Percentiles rank a stretch among this genome's conserved stretches.
Evolutionary conservation across 2,113 vertebrate genomes (phyloP).

Genomic region (Platysternon megacephalum): DNA sequence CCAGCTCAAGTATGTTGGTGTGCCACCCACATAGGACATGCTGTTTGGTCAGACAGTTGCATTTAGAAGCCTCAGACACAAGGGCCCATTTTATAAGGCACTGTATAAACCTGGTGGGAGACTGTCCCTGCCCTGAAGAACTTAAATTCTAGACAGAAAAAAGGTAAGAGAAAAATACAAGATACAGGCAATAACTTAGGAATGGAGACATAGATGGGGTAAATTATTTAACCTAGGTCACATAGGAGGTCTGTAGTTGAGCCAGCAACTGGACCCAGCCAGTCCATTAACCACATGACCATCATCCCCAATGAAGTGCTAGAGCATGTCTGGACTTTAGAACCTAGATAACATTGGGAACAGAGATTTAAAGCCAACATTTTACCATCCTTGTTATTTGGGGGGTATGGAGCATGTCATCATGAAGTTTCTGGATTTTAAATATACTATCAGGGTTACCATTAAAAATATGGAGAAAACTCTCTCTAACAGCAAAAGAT

Average conservation of each 20-base stretch:
- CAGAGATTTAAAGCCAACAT: neutral
- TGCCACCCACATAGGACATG: neutral
- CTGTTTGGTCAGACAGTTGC: neutral
- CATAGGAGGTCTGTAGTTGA: neutral
- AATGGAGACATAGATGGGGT: neutral
- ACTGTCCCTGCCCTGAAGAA: neutral
- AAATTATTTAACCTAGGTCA: neutral
- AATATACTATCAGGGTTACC: neutral
- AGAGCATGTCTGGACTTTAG: neutral
- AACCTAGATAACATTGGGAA: neutral
- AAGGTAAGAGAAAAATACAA: no score
- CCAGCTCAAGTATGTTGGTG: no score
- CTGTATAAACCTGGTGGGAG: neutral
- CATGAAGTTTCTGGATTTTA: neutral
- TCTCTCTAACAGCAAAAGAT: neutral
- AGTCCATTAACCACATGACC: neutral
- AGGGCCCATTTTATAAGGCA: neutral
- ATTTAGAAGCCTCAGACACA: neutral
- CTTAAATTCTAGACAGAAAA: neutral
- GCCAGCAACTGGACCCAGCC: neutral
- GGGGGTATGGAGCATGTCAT: neutral
- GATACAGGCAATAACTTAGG: neutral
- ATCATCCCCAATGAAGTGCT: no score
- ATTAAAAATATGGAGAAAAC: neutral
- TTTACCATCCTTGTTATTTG: neutral